Percentiles rank a stretch among this genome's conserved stretches.
phyloP scores from a whole-genome alignment of 2,113 vertebrate genomes.

The Strix uralensis region DNA sequence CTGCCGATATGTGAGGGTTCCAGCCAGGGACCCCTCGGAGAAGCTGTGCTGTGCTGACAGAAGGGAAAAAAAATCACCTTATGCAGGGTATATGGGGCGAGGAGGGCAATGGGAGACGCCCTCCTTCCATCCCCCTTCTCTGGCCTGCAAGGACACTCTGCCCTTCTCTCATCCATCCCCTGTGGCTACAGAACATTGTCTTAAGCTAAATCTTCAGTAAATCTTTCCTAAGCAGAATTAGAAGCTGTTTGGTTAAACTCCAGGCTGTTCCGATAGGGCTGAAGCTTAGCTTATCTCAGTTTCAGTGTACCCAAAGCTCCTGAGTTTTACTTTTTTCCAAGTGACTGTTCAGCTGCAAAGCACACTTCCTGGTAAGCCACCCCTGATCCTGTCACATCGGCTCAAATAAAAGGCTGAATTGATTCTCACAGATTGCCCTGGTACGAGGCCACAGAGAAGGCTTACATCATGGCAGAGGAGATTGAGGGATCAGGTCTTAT shows the following conservation, averaged over 20 bases:
- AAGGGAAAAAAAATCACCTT: not conserved
- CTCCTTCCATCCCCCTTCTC: not conserved
- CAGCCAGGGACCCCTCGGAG: not conserved
- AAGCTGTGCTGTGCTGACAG: not conserved
- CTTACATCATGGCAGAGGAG: not conserved
- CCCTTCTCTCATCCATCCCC: not conserved
- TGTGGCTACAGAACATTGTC: not conserved
- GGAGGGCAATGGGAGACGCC: not conserved
- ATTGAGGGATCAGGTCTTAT: not conserved
- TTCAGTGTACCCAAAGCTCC: not conserved
- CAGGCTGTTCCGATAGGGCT: not conserved
- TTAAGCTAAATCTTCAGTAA: constrained; percentile 30
- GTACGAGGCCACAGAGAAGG: not conserved
- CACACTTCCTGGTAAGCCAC: not conserved
- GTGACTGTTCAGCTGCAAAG: not conserved
- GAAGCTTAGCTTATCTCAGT: constrained; percentile 6
- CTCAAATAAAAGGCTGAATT: not conserved
- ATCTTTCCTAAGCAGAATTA: constrained; percentile 29
- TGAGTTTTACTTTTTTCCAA: not conserved
- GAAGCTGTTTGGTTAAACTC: constrained; percentile 10
- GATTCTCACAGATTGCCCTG: not conserved
- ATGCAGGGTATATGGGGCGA: not conserved
- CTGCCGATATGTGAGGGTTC: not conserved
- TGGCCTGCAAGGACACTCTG: constrained; percentile 7
- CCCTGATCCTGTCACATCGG: not conserved